phyloP scores from a whole-genome alignment of 2,113 vertebrate species.

The Calidris pygmaea region DNA sequence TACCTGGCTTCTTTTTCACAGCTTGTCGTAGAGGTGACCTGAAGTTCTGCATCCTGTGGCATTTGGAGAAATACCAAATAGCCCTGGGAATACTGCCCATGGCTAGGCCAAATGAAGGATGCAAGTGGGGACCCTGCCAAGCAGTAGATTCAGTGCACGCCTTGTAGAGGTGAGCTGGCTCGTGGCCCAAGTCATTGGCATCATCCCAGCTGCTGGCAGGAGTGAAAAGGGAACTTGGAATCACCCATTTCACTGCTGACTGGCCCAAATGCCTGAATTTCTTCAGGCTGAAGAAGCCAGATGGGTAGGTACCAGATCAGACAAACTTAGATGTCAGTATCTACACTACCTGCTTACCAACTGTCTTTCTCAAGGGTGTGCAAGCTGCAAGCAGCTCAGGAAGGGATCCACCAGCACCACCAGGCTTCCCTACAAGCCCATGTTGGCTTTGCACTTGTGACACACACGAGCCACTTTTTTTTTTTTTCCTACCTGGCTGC shows the following conservation, averaged over 20 bases:
- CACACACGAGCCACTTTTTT: not conserved
- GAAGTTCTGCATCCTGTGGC: accelerated
- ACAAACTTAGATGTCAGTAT: not conserved
- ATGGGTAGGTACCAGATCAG: not conserved
- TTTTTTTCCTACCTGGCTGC: not conserved
- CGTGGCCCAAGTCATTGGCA: not conserved
- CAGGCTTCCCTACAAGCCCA: not conserved
- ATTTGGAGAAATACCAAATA: not conserved
- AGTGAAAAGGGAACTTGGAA: not conserved
- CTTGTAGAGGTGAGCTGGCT: accelerated
- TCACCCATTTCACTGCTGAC: not conserved
- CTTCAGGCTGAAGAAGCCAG: not conserved
- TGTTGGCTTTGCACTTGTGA: not conserved
- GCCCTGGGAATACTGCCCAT: not conserved
- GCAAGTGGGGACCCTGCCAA: not conserved
- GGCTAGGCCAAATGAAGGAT: not conserved
- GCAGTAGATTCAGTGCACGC: too few species aligned
- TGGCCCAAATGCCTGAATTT: not conserved
- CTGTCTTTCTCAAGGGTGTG: not conserved
- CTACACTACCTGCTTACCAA: too few species aligned
- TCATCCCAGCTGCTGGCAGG: not conserved
- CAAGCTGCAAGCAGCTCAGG: not conserved
- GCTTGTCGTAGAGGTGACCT: not conserved
- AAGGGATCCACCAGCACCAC: not conserved
- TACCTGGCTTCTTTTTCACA: too few species aligned